Percentiles rank a stretch among this genome's conserved stretches.
phyloP scores from a whole-genome alignment of 2,888 invertebrate genomes.

The Operophtera brumata region DNA sequence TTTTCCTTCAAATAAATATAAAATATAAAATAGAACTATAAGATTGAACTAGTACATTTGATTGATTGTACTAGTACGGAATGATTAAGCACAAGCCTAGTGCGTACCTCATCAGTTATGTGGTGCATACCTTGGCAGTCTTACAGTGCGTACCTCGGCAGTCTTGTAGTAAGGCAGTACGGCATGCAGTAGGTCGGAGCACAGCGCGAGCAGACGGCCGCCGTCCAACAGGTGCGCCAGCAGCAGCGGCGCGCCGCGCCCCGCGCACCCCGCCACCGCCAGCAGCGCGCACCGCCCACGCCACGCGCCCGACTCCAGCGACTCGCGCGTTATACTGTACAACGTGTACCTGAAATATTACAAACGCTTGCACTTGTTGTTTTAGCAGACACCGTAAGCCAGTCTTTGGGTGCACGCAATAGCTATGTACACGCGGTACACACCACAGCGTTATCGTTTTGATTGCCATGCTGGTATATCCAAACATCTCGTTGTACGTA shows the following conservation, averaged over 20 bases:
- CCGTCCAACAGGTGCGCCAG: conserved; percentile 87
- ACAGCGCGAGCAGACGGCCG: conserved; percentile 88
- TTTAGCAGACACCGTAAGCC: neutral
- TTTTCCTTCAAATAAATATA: no score
- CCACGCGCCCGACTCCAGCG: conserved; percentile 77
- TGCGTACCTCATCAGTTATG: neutral
- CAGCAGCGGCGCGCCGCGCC: conserved; percentile 83
- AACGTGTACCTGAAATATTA: conserved; percentile 78
- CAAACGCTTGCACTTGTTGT: neutral
- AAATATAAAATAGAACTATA: no score
- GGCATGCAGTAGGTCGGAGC: conserved; percentile 89
- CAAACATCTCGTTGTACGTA: neutral
- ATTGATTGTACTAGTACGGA: no score
- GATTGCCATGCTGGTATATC: neutral
- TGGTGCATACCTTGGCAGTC: neutral
- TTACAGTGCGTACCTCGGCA: conserved; percentile 81
- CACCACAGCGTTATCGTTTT: neutral
- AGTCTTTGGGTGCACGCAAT: neutral
- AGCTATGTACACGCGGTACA: no score
- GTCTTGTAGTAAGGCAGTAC: conserved; percentile 91
- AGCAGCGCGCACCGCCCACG: conserved; percentile 85
- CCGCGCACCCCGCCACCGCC: conserved; percentile 89
- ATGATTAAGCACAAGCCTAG: no score
- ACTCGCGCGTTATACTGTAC: conserved; percentile 78
- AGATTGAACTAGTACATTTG: no score